Conservation (phyloP, 2,797 vertebrate species). For the Todus mexicanus region DNA sequence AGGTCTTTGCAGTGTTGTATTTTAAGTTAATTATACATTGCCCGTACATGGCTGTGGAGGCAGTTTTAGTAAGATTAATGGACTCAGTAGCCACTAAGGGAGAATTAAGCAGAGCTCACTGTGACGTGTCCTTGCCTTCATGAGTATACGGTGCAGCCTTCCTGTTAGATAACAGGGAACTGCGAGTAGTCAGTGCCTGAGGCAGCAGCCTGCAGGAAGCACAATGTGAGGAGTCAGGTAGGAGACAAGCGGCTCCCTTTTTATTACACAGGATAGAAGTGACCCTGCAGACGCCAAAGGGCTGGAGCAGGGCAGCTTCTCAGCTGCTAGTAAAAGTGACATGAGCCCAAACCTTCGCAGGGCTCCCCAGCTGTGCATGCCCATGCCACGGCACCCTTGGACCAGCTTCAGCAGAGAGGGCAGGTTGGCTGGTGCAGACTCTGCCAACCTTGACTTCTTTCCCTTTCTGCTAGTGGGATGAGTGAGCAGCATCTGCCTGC, state of each 20-base stretch:
- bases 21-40: background rate
- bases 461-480: background rate
- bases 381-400: background rate
- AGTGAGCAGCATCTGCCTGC: background rate
- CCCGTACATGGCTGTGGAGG: background rate
- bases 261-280: background rate
- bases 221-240: accelerated
- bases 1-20: background rate
- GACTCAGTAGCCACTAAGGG: background rate
- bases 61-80: background rate
- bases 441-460: background rate
- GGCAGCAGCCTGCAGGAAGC: background rate
- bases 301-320: background rate
- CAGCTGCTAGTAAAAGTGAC: background rate
- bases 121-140: background rate
- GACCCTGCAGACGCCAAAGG: background rate
- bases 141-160: background rate
- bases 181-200: background rate
- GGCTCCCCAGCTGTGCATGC: background rate
- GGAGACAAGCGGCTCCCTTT: background rate
- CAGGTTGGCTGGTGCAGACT: background rate
- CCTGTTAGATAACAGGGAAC: background rate
- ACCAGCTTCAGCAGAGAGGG: background rate
- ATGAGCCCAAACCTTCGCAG: background rate
- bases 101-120: background rate